Conservation (phyloP, 1,140 invertebrate genomes). For the Drosophila sechellia region DNA sequence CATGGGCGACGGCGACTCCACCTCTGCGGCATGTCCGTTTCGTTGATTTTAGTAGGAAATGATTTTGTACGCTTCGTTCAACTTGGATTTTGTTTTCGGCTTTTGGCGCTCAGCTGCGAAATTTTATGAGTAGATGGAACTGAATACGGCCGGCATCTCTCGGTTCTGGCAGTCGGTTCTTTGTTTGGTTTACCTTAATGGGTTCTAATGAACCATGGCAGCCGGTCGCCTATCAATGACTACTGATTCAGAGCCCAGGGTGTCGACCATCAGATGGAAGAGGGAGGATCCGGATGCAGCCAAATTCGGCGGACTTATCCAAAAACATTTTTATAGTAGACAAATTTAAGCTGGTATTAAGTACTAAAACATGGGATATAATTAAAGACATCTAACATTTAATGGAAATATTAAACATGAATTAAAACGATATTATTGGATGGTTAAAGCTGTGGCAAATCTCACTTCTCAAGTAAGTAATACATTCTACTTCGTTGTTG, state of each 20-base stretch:
- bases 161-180: constrained; percentile 2
- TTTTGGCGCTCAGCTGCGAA: constrained; percentile 77
- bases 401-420: no score
- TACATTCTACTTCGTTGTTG: no score
- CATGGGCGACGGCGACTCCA: constrained; percentile 26
- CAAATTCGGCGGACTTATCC: neutral
- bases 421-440: no score
- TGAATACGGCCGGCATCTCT: constrained; percentile 16
- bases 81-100: constrained; percentile 50
- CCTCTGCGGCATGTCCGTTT: constrained; percentile 61
- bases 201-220: constrained; percentile 75
- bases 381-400: no score
- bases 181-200: constrained; percentile 63
- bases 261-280: neutral
- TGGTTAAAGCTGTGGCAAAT: no score
- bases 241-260: constrained; percentile 15
- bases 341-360: neutral
- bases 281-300: constrained; percentile 24
- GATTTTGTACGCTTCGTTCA: constrained; percentile 82
- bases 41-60: constrained; percentile 81
- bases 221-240: constrained; percentile 23
- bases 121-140: constrained; percentile 81
- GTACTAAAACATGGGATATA: no score
- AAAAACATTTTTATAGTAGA: neutral
- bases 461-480: no score